Conservation (phyloP, 2,113 vertebrate genomes). For the Tragelaphus scriptus region DNA sequence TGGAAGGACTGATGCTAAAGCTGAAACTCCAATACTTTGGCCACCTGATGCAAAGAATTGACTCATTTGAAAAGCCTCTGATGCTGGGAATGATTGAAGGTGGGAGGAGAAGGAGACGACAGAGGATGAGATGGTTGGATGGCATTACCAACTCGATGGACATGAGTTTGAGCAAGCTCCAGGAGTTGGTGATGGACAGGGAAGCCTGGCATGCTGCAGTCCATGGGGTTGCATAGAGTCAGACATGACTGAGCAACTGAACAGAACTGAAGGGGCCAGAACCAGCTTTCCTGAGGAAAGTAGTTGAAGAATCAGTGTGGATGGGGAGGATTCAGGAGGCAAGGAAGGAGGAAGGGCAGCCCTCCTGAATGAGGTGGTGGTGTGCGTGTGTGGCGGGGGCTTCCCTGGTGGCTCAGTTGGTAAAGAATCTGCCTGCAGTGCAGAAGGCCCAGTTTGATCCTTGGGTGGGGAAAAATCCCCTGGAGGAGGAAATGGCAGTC, state of each 20-base stretch:
- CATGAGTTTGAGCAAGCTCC: background rate
- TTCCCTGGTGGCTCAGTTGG: background rate
- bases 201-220: background rate
- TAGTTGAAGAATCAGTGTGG: background rate
- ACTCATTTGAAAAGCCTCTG: background rate
- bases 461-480: background rate
- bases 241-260: fast-evolving
- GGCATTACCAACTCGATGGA: background rate
- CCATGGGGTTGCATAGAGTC: background rate
- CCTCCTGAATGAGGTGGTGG: background rate
- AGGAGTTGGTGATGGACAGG: background rate
- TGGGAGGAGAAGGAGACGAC: background rate
- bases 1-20: background rate
- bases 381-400: fast-evolving
- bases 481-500: background rate
- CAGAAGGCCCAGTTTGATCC: background rate
- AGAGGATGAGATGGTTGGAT: background rate
- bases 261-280: background rate
- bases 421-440: background rate
- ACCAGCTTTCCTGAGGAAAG: background rate
- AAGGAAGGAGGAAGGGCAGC: background rate
- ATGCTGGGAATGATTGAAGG: background rate
- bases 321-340: background rate
- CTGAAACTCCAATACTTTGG: background rate
- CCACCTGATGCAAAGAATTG: background rate